Evolutionary conservation across 2,888 invertebrate species (phyloP), one percentile per base, ranked within the genome.

Genomic region (Sphaeridia pumilis): DNA sequence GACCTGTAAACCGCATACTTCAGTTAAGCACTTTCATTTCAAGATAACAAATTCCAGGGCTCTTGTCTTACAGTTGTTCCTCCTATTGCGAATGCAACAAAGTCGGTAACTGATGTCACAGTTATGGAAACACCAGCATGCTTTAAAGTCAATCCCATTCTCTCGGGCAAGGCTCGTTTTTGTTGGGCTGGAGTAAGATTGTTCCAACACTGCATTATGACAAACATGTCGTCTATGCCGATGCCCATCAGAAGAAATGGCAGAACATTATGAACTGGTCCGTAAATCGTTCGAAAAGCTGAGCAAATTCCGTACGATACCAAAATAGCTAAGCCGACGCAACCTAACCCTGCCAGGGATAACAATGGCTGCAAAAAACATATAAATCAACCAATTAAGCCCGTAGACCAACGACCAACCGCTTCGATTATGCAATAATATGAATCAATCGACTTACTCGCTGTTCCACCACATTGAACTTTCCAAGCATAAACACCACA

Each of bases 41-140:
- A 20, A 34, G 28, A 46, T 5, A 22, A 22, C 10, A 21, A 46
- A 34, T 46, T 5, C 25, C 5, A 43, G 25, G 7, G 17, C 25
- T 28, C 7, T 27, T 3, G 26, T 7, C 53, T 49, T 56, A 61
- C 64, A 25, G 64, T 62, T 22, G 61, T 58, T 43, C 55, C 61
- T 7, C 64, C 64, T 14, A 63, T 58, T 2, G 56, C 60, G 52
- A 65, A 65, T n/a, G 64, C 64, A 17, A 58, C 57, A 38, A 63
- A 60, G 42, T 65, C 64, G 0, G 64, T 65, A 7, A 87, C 74
- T 1, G 87, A 85, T 4, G 87, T 87, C 22, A 87, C 81, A 2
- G 83, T 84, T 58, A 88, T 86, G 1, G 87, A 86, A 0, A 85
- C 83, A 2, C 87, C 87, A 4, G 86, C 86, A 68, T 86, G 84